Base-by-base conservation (phyloP, 2,888 invertebrate species). In the Epicampocera succincta region DNA sequence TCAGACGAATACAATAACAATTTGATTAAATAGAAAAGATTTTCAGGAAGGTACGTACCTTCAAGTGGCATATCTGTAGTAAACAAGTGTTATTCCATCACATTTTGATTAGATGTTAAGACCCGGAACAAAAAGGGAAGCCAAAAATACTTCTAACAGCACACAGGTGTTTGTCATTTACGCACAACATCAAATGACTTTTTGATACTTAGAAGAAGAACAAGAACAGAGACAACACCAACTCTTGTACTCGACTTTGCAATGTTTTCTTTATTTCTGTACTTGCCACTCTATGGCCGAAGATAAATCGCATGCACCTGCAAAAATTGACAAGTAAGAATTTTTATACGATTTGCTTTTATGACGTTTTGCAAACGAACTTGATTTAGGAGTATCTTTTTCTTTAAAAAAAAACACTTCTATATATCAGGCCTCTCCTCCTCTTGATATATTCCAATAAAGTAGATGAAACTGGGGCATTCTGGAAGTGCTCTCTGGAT, bases 171-270 rank as follows among this genome's bases (percentile, higher is more conserved):
- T 68, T 80, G 50, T 48, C 61, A 61, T 61, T 29, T 61, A 79
- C 65, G 60, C 75, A 72, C 58, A 60, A 75, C 61, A 72, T 66
- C 60, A 76, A 76, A 72, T 65, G 72, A 76, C 71, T 71, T 72
- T 76, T 66, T 72, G 66, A 58, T 63, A 71, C 63, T 54, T 40
- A 46, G 19, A 73, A 58, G 38, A 73, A 58, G 38, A 74, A 19
- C 13, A 38, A 29, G 8, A 66, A 65, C 17, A n/a, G 11, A 46
- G 40, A 44, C 46, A 66, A 58, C 46, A 46, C 0, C 17, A 17
- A 15, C 9, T 46, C 15, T 46, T 17, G 1, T 48, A 6, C 54
- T 73, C 33, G n/a, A 33, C 33, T 33, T 33, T 42, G 2, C n/a
- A 13, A 29, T 2, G 19, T 52, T 42, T 61, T 29, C 8, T n/a